Evolutionary conservation across 1,140 invertebrate genomes (phyloP).

Genomic region (Drosophila kikkawai): DNA sequence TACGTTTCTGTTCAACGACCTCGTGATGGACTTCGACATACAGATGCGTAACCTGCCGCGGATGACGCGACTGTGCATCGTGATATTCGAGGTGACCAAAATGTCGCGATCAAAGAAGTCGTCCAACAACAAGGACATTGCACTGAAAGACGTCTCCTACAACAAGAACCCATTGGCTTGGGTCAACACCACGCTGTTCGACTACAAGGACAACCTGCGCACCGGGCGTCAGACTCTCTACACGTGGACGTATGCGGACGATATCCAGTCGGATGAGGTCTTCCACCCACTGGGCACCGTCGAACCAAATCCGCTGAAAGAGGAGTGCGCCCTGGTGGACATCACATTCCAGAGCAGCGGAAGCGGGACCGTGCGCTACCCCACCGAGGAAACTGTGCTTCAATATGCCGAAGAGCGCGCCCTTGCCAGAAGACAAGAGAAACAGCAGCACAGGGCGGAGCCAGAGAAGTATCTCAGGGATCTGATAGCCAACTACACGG

Average conservation of each 20-base stretch:
- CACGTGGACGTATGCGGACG: slow-evolving; percentile 96
- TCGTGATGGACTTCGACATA: slow-evolving; percentile 91
- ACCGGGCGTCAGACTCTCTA: slow-evolving; percentile 94
- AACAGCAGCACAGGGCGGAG: slow-evolving; percentile 24
- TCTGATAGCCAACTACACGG: slow-evolving; percentile 62
- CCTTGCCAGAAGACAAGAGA: slow-evolving; percentile 32
- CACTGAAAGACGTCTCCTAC: slow-evolving; percentile 63
- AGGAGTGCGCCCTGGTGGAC: slow-evolving; percentile 92
- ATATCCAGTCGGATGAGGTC: slow-evolving; percentile 93
- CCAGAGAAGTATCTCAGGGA: slow-evolving; percentile 33
- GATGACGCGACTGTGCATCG: slow-evolving; percentile 95
- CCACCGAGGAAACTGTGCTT: slow-evolving; percentile 89
- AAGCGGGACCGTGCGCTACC: slow-evolving; percentile 90
- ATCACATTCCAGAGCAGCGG: slow-evolving; percentile 92
- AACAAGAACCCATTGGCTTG: slow-evolving; percentile 91
- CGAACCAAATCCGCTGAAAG: slow-evolving; percentile 93
- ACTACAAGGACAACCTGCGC: slow-evolving; percentile 95
- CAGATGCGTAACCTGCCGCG: slow-evolving; percentile 94
- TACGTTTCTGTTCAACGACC: slow-evolving; percentile 92
- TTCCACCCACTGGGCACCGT: slow-evolving; percentile 94
- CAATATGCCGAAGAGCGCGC: slow-evolving; percentile 87
- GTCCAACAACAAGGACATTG: slow-evolving; percentile 72
- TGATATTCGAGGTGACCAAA: slow-evolving; percentile 92
- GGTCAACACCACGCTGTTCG: slow-evolving; percentile 97
- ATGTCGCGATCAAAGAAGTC: slow-evolving; percentile 85